phyloP scores from a whole-genome alignment of 64 coral and sea anemone species.

The Montipora cactus region DNA sequence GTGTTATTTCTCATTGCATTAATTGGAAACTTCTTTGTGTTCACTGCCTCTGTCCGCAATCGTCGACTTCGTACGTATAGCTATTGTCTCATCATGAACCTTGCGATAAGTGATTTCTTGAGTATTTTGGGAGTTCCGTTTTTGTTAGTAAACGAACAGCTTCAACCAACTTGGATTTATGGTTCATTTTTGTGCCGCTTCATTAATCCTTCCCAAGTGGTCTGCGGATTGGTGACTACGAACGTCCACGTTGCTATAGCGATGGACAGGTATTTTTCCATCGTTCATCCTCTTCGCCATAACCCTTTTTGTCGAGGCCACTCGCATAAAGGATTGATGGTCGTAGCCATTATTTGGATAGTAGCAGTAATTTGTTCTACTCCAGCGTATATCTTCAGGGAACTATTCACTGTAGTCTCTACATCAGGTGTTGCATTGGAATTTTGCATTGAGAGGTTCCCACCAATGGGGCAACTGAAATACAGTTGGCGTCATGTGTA shows the following conservation, averaged over 20 bases:
- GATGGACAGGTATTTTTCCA: constrained; percentile 68
- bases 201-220: constrained; percentile 78
- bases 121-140: constrained; percentile 75
- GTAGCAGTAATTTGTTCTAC: constrained; percentile 60
- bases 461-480: constrained; percentile 17
- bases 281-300: constrained; percentile 47
- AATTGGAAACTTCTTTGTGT: constrained; percentile 69
- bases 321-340: constrained; percentile 6
- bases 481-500: constrained; percentile 36
- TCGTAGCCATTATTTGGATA: constrained; percentile 46
- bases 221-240: constrained; percentile 76
- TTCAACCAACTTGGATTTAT: constrained; percentile 70
- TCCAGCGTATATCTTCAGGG: constrained; percentile 51
- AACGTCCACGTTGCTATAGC: constrained; percentile 81
- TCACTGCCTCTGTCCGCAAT: constrained; percentile 64
- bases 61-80: constrained; percentile 71
- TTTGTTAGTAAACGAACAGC: constrained; percentile 57
- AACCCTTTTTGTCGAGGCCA: neutral
- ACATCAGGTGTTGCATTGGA: constrained; percentile 34
- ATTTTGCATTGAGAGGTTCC: constrained; percentile 69
- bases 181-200: constrained; percentile 63
- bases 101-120: constrained; percentile 76
- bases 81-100: constrained; percentile 74
- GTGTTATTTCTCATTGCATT: constrained; percentile 53
- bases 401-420: constrained; percentile 6